phyloP scores from a whole-genome alignment of 1,140 invertebrate genomes.

The Temnothorax longispinosus region DNA sequence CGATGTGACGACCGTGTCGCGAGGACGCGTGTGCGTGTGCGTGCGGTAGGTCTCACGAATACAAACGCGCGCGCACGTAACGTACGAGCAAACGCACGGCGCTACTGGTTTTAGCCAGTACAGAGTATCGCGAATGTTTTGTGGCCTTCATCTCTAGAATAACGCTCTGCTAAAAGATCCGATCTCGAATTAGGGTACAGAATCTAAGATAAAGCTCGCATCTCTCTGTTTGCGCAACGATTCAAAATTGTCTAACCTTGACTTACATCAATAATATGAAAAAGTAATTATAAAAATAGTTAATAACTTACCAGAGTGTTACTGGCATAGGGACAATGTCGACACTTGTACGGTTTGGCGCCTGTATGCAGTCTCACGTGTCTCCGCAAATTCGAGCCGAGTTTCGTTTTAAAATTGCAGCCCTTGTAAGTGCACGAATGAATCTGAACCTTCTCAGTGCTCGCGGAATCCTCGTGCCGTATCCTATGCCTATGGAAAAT shows the following conservation, averaged over 20 bases:
- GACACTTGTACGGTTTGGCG: constrained; percentile 94
- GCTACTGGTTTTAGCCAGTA: constrained; percentile 21
- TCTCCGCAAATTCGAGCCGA: constrained; percentile 90
- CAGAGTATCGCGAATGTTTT: background rate
- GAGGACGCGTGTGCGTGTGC: background rate
- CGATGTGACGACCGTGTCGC: constrained; percentile 1
- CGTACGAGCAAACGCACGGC: no score
- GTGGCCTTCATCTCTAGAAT: background rate
- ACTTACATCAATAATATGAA: background rate
- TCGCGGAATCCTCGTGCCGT: constrained; percentile 71
- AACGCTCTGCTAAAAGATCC: background rate
- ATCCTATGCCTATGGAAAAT: constrained; percentile 78
- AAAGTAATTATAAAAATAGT: background rate
- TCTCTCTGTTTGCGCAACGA: no score
- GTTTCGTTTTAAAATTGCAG: constrained; percentile 89
- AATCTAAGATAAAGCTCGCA: background rate
- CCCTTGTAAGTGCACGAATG: constrained; percentile 77
- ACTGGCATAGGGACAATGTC: constrained; percentile 92
- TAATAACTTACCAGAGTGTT: constrained; percentile 89
- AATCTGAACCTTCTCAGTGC: constrained; percentile 42
- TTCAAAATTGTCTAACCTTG: background rate
- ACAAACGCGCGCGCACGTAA: background rate
- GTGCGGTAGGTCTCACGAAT: background rate
- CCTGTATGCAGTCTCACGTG: constrained; percentile 93
- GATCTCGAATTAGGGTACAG: background rate